Conservation (phyloP, 2,888 invertebrate species). For the Gnatocerus cornutus region DNA sequence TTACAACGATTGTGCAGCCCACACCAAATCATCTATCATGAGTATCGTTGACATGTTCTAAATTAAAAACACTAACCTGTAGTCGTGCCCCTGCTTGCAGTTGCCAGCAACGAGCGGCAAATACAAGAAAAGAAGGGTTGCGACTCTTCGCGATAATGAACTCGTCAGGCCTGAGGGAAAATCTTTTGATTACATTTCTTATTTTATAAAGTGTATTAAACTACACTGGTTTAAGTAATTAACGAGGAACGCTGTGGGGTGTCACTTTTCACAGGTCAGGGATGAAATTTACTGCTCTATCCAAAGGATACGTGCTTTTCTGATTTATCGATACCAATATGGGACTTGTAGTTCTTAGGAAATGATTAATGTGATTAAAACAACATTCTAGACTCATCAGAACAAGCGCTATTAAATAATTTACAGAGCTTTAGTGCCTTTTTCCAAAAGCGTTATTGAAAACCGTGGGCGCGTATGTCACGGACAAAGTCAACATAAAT, state of each 20-base stretch:
- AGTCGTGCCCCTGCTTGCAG: conserved; percentile 49
- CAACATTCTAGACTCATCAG: background rate
- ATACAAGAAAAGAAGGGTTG: conserved; percentile 28
- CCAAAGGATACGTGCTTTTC: conserved; percentile 18
- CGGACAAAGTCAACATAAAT: background rate
- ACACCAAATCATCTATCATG: conserved; percentile 72
- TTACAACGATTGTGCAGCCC: conserved; percentile 68
- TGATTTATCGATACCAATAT: conserved; percentile 32
- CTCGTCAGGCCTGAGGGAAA: conserved; percentile 50
- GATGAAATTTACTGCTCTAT: conserved; percentile 52
- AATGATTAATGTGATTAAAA: conserved; percentile 6
- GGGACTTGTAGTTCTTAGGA: background rate
- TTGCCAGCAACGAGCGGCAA: conserved; percentile 48
- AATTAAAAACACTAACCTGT: conserved; percentile 71
- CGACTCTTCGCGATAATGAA: conserved; percentile 45
- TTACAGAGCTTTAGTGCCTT: no score
- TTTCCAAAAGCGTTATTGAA: no score
- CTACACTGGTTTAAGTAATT: conserved; percentile 53
- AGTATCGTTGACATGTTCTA: conserved; percentile 72
- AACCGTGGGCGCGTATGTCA: background rate
- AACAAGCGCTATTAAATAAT: no score
- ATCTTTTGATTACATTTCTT: conserved; percentile 57
- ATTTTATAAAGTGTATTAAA: conserved; percentile 55
- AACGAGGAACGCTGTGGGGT: conserved; percentile 56
- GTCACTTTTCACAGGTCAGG: conserved; percentile 53